These are phyloP conservation scores for Avahi laniger DNA, from an alignment of 2,797 vertebrate species.

Conservation along the genomic window DNA sequence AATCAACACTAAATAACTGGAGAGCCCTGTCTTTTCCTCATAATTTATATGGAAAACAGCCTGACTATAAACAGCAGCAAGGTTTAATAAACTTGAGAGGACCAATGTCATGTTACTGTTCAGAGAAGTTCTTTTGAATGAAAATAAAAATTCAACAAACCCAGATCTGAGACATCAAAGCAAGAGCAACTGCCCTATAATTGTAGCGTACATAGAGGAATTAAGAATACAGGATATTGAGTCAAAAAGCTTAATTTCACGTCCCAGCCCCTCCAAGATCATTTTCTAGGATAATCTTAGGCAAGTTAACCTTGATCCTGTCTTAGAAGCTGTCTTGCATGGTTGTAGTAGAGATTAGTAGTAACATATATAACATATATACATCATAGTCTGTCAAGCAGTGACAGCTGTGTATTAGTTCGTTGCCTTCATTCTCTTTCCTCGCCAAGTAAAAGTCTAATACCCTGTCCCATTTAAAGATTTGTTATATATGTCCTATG, in stretches of 20 bases:
- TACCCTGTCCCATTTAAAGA: neutral
- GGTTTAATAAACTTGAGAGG: neutral
- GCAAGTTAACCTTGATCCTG: neutral
- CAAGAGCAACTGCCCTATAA: neutral
- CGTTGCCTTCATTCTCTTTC: neutral
- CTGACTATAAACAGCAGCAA: neutral
- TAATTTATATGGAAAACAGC: neutral
- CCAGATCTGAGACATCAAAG: neutral
- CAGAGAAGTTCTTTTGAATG: constrained; percentile 18
- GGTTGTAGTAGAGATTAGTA: neutral
- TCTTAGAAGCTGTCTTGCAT: neutral
- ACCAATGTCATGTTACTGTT: neutral
- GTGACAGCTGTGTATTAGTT: neutral
- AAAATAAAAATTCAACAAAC: constrained; percentile 42
- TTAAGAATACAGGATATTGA: neutral
- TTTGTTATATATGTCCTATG: neutral
- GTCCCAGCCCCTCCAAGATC: neutral
- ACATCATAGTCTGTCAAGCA: neutral
- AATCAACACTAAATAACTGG: neutral
- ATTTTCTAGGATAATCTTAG: neutral
- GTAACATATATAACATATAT: neutral
- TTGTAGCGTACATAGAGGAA: neutral
- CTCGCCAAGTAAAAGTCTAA: neutral
- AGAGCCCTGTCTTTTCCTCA: neutral
- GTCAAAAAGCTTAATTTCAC: neutral